Conservation (phyloP, 2,797 vertebrate species). For the Numenius phaeopus region DNA sequence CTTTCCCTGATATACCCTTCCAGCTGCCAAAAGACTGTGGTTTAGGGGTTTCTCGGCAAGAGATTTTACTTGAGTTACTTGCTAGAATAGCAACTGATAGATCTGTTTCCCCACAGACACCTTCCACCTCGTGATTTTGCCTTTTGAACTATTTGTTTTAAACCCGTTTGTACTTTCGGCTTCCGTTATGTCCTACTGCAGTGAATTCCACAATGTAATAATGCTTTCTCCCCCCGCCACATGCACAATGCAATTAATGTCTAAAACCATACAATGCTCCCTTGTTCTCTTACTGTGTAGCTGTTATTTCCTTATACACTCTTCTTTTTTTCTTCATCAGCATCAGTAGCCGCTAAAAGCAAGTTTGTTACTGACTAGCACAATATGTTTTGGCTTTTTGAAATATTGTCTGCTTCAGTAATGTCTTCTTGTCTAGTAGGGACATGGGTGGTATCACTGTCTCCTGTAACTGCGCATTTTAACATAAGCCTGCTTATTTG, state of each 20-base stretch:
- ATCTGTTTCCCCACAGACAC: neutral
- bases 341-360: neutral
- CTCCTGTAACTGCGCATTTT: neutral
- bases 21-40: neutral
- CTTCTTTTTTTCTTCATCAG: neutral
- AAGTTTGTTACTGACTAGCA: neutral
- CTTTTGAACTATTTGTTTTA: neutral
- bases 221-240: neutral
- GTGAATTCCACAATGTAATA: neutral
- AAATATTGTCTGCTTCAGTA: neutral
- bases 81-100: neutral
- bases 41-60: neutral
- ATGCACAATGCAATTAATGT: neutral
- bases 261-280: neutral
- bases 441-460: neutral
- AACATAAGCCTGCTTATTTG: neutral
- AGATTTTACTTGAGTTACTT: neutral
- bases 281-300: neutral
- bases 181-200: neutral
- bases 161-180: neutral
- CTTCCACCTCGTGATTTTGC: neutral
- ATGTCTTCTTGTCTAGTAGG: neutral
- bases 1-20: neutral
- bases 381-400: neutral
- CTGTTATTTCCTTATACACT: neutral